A percentile compares a stretch with the other conserved stretches of the same genome.
phyloP scores from a whole-genome alignment of 2,113 vertebrate genomes.

The Brachirus orientalis region DNA sequence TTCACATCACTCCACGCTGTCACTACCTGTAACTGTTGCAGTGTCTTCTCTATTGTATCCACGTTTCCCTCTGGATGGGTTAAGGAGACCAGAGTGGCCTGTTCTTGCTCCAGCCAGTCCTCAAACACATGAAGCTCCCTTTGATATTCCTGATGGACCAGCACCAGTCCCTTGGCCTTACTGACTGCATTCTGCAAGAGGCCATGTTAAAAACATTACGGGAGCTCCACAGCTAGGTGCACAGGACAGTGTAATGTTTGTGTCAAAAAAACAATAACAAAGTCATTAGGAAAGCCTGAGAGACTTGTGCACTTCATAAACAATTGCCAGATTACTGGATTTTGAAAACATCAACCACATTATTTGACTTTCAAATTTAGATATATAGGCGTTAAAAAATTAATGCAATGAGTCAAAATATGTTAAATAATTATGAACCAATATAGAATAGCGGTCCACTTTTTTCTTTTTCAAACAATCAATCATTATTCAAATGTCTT shows the following conservation, averaged over 20 bases:
- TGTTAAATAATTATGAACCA: too few species aligned
- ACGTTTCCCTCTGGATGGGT: conserved; percentile 87
- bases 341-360: too few species aligned
- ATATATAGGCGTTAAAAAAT: too few species aligned
- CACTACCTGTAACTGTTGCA: conserved; percentile 90
- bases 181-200: conserved; percentile 85
- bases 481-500: conserved; percentile 32
- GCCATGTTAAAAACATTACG: conserved; percentile 7
- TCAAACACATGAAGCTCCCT: conserved; percentile 91
- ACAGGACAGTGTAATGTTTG: background rate
- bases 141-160: conserved; percentile 93
- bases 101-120: conserved; percentile 92
- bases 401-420: too few species aligned
- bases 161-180: conserved; percentile 88
- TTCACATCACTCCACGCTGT: background rate
- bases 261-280: background rate
- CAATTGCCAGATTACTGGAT: background rate
- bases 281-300: background rate
- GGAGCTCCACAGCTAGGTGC: background rate
- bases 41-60: conserved; percentile 84
- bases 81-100: conserved; percentile 84
- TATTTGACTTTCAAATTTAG: too few species aligned
- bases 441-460: background rate
- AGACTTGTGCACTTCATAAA: background rate
- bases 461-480: too few species aligned